A percentile compares a stretch with the other conserved stretches of the same genome.
These are phyloP conservation scores for Drosophila setosimentum DNA, from an alignment of 2,888 invertebrate genomes.

Conservation along the genomic window DNA sequence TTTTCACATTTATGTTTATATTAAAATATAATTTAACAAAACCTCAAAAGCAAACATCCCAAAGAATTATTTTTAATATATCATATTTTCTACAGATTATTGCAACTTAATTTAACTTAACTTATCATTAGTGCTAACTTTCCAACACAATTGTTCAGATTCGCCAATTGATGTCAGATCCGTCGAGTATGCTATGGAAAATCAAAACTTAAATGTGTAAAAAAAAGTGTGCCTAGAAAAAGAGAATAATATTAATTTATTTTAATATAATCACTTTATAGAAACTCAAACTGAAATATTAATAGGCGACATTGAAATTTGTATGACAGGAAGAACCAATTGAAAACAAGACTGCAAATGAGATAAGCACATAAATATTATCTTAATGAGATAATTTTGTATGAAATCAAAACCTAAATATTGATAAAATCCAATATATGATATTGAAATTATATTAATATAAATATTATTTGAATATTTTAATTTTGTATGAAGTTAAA, in stretches of 20 bases:
- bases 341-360: not conserved
- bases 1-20: not conserved
- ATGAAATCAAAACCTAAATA: not conserved
- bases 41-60: not conserved
- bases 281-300: too few relatives aligned
- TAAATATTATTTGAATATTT: not conserved
- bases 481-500: not conserved
- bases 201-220: not conserved
- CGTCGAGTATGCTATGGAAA: constrained; percentile 23
- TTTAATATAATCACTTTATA: too few relatives aligned
- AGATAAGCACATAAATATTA: not conserved
- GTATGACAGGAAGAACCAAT: too few relatives aligned
- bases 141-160: not conserved
- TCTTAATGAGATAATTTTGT: not conserved
- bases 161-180: not conserved
- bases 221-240: not conserved
- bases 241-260: not conserved
- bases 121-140: not conserved
- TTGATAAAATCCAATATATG: too few relatives aligned
- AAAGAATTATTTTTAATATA: not conserved
- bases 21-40: not conserved
- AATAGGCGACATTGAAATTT: too few relatives aligned
- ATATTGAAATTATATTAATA: too few relatives aligned
- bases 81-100: not conserved
- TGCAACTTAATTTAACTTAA: not conserved